Base-by-base conservation (phyloP, 2,113 vertebrate genomes). In the Ceyx melanurus region DNA sequence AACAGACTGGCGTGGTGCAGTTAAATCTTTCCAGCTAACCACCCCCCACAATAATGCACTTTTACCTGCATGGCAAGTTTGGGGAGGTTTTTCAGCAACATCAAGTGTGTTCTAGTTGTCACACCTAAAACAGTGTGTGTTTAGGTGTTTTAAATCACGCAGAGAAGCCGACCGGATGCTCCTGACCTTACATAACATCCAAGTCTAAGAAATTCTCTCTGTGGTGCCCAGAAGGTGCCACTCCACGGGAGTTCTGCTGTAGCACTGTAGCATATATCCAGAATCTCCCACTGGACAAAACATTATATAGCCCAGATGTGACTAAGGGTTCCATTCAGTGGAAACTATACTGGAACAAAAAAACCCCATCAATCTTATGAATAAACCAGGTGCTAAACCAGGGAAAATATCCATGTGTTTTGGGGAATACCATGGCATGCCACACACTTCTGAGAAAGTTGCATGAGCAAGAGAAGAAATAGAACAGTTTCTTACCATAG, bases 401-500 rank as follows among this genome's bases (percentile, higher is more conserved):
- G 10, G 51, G 35, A 68, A 62, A 73, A 25, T 3, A 66, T 2
- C 5, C 1, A 3, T 23, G 46, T 33, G 21, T 26, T 74, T 61
- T 56, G 46, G 10, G 11, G 80, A 91, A 35, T 35, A 40, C 29
- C 22, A 4, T 6, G 15, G 28, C 21, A 48, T 4, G 8, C 7
- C 35, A 70, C n/a, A 5, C 3, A 26, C 28, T 88, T 65, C 50
- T 33, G 90, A 19, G 6, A 14, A 75, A 89, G 43, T 48, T 64
- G 15, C 9, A 0, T 37, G 15, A 90, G 22, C 68, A 65, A 66
- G 23, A 17, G 21, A 42, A 35, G 31, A 4, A 50, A 5, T 13
- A 70, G 4, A 37, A 2, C 0, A 0, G 43, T 58, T 45, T 62
- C 98, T 89, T 91, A 99, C 99, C 99, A 99, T 99, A 75, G 99